A percentile compares a stretch with the other conserved stretches of the same genome.
These are phyloP conservation scores for Brachionus koreanus DNA, from an alignment of 1,140 invertebrate species.

Conservation along the genomic window DNA sequence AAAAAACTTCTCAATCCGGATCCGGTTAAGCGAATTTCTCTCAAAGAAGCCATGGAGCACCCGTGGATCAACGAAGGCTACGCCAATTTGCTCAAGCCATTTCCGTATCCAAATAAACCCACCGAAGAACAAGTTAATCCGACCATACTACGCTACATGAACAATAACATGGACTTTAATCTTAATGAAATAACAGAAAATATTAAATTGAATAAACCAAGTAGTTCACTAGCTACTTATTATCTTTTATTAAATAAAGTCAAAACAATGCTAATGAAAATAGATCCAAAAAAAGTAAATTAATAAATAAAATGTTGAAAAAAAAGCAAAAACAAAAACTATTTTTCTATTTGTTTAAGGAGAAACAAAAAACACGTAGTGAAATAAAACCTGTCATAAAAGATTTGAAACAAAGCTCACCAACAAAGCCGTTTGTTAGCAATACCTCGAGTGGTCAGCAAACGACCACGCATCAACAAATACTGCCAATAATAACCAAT, in stretches of 20 bases:
- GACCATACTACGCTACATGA: constrained; percentile 54
- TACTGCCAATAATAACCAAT: not conserved
- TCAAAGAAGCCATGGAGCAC: constrained; percentile 52
- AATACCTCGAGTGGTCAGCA: not conserved
- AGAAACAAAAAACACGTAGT: constrained; percentile 15
- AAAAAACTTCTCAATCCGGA: constrained; percentile 53
- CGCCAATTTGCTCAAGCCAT: constrained; percentile 46
- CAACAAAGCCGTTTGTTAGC: not conserved
- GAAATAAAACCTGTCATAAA: constrained; percentile 13
- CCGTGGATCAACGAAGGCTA: constrained; percentile 48
- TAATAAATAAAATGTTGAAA: not conserved
- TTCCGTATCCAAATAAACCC: constrained; percentile 49
- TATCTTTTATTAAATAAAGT: constrained; percentile 48
- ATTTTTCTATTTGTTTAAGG: constrained; percentile 2
- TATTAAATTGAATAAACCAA: constrained; percentile 53
- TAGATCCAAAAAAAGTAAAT: constrained; percentile 43
- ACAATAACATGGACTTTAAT: constrained; percentile 50
- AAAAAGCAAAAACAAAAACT: not conserved
- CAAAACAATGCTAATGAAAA: constrained; percentile 43
- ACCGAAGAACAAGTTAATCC: constrained; percentile 50
- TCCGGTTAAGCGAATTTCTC: constrained; percentile 51
- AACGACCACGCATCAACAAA: not conserved
- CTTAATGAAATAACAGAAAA: constrained; percentile 53
- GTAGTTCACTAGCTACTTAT: constrained; percentile 53
- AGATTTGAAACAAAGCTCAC: constrained; percentile 42